phyloP scores from a whole-genome alignment of 2,113 vertebrate species.

The Talpa occidentalis region DNA sequence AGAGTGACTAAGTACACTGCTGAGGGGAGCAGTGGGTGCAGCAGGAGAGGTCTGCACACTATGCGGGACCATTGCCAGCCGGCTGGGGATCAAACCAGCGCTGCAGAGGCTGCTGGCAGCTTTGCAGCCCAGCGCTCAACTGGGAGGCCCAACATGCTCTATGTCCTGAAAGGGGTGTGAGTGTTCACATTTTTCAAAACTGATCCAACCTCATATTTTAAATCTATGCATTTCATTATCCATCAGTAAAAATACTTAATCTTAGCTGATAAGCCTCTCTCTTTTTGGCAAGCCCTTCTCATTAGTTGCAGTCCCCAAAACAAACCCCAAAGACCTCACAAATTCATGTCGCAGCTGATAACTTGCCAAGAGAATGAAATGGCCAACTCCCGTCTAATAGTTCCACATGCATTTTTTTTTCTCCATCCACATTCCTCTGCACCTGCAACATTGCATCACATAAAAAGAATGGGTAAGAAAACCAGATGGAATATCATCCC shows the following conservation, averaged over 20 bases:
- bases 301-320: conserved; percentile 5
- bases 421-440: conserved; percentile 45
- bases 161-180: background rate
- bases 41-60: too few relatives aligned
- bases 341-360: conserved; percentile 28
- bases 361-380: conserved; percentile 58
- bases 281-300: background rate
- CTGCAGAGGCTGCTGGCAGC: too few relatives aligned
- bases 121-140: too few relatives aligned
- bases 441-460: conserved; percentile 49
- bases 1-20: too few relatives aligned
- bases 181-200: background rate
- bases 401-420: conserved; percentile 53
- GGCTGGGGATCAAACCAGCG: too few relatives aligned
- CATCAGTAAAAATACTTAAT: background rate
- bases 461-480: conserved; percentile 69
- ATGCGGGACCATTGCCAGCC: too few relatives aligned
- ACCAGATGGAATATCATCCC: conserved; percentile 66
- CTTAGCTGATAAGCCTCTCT: background rate
- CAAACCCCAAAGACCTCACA: background rate
- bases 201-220: background rate
- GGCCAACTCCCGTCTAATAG: conserved; percentile 15
- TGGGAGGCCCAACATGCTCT: too few relatives aligned
- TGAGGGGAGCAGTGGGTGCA: too few relatives aligned
- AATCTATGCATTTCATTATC: background rate